Percentiles rank a stretch among this genome's conserved stretches.
These are phyloP conservation scores for Chionis minor DNA, from an alignment of 2,113 vertebrate species.

Conservation along the genomic window DNA sequence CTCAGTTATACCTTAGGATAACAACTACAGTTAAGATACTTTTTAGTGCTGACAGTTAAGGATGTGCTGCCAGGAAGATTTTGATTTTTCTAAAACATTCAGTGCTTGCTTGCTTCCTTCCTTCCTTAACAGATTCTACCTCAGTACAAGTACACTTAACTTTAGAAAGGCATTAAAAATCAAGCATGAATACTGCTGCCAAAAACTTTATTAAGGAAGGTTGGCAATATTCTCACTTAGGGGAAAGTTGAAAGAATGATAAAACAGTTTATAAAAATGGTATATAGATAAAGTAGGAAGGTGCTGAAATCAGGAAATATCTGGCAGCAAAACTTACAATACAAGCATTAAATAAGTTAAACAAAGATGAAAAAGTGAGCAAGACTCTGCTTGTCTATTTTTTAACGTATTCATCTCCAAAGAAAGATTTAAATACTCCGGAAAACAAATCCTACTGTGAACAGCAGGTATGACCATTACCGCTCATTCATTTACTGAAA, in stretches of 20 bases:
- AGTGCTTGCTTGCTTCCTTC: not conserved
- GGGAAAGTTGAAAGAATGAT: not conserved
- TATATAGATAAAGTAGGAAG: not conserved
- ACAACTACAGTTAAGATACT: not conserved
- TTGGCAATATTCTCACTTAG: not conserved
- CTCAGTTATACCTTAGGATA: not conserved
- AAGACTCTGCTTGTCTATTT: not conserved
- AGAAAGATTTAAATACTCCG: not conserved
- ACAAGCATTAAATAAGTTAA: not conserved
- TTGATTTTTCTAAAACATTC: not conserved
- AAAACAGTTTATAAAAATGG: not conserved
- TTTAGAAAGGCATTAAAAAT: not conserved
- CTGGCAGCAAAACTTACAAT: not conserved
- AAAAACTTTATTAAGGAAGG: not conserved
- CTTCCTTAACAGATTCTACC: not conserved
- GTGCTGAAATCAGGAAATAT: not conserved
- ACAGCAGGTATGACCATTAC: not conserved
- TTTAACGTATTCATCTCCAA: not conserved
- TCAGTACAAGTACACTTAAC: not conserved
- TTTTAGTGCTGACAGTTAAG: not conserved
- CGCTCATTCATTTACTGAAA: not conserved
- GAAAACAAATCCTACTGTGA: not conserved
- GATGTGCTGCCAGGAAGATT: not conserved
- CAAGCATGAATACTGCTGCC: not conserved
- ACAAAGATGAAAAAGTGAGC: not conserved